Base-by-base conservation (phyloP, 2,888 invertebrate genomes). In the Perithous albicinctus region DNA sequence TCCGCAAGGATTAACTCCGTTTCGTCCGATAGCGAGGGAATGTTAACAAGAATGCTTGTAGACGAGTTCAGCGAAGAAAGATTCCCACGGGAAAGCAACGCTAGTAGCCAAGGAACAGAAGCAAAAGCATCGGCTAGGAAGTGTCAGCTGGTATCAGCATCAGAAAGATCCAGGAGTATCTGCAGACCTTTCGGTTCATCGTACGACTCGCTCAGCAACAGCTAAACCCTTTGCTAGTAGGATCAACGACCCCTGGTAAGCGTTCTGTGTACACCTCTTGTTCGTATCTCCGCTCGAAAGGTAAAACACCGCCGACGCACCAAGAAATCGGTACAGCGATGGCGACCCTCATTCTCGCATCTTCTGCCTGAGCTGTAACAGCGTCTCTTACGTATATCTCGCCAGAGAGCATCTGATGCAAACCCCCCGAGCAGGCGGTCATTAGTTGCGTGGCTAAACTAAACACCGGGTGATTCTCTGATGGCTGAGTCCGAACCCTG, bases 231-330 rank as follows among this genome's bases (percentile, higher is more conserved):
- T 64, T 64, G 54, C 69, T 35, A 61, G 35, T 12, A 18, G 59
- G 82, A 75, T 83, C 80, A 81, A 72, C 59, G 83, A 83, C 78
- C 78, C 32, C n/a, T n/a, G n/a, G n/a, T 59, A 29, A n/a, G 18
- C 23, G n/a, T 10, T 20, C 20, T 5, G 18, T 8, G 26, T 64
- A 18, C 6, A 61, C 18, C 18, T 41, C 26, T 46, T 26, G 46
- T 23, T 43, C 8, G 23, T 23, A 23, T 64, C 35, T 46, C 54
- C 20, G 43, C 32, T 18, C 23, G 26, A 29, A 29, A 61, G 48
- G 32, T 63, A 29, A 48, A 35, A 54, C 51, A 67, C 35, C 66
- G 56, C 54, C 59, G 77, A 77, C 59, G 77, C 78, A 81, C 78
- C 78, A 76, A 76, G 81, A 83, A 78, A 76, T 83, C 67, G 75